Evolutionary conservation across 2,113 vertebrate species (phyloP).

Genomic region (Pyrgilauda ruficollis): DNA sequence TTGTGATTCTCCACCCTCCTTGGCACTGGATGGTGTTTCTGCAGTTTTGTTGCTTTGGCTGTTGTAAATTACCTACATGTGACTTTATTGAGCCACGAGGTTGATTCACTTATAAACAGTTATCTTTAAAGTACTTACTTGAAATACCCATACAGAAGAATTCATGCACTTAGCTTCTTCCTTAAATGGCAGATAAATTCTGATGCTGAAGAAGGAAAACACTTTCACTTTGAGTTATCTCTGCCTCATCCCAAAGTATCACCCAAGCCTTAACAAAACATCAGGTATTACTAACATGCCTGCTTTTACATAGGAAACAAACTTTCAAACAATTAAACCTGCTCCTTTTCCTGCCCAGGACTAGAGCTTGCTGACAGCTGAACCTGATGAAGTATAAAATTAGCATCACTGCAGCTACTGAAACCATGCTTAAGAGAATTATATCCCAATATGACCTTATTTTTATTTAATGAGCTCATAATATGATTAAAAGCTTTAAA

Average conservation of each 20-base stretch:
- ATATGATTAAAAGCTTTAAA: background rate
- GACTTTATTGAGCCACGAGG: background rate
- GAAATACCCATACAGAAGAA: background rate
- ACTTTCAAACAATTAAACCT: background rate
- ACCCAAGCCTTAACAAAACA: background rate
- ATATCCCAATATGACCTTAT: background rate
- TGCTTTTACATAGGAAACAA: background rate
- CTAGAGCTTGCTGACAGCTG: background rate
- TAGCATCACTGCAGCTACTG: background rate
- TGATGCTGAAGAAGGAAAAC: background rate
- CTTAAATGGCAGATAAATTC: background rate
- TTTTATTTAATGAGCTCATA: background rate
- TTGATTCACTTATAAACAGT: background rate
- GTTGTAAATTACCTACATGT: background rate
- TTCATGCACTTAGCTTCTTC: background rate
- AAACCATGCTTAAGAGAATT: background rate
- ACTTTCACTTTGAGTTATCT: background rate
- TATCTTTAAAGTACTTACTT: background rate
- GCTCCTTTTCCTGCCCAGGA: background rate
- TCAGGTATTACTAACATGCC: background rate
- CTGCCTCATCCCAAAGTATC: background rate
- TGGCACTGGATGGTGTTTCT: background rate
- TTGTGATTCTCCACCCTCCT: background rate
- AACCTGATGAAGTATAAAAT: background rate
- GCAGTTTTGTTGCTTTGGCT: background rate